Percentiles rank a stretch among this genome's conserved stretches.
Evolutionary conservation across 1,140 invertebrate genomes (phyloP).

Genomic region (Homarus americanus): DNA sequence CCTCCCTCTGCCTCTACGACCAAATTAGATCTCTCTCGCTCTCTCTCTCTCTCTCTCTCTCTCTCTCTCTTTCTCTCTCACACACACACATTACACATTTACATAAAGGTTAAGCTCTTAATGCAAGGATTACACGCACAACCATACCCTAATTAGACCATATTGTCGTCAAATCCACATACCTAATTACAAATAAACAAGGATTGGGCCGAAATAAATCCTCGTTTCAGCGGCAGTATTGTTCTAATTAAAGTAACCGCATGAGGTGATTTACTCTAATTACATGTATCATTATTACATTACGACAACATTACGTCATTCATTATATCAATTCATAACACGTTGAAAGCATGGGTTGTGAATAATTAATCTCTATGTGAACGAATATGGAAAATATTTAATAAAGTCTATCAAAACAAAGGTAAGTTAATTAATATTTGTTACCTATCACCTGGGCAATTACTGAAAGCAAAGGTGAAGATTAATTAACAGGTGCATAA

Average conservation of each 20-base stretch:
- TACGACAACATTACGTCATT: too few relatives aligned
- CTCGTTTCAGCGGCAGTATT: not conserved
- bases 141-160: not conserved
- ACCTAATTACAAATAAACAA: not conserved
- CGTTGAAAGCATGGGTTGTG: too few relatives aligned
- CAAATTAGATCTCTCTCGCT: too few relatives aligned
- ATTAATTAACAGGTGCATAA: too few relatives aligned
- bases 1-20: not conserved
- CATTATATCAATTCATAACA: too few relatives aligned
- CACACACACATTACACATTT: conserved; percentile 28
- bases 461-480: too few relatives aligned
- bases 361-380: too few relatives aligned
- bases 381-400: too few relatives aligned
- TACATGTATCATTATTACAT: not conserved
- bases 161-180: not conserved
- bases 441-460: too few relatives aligned
- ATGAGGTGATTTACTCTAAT: not conserved
- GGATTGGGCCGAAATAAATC: not conserved
- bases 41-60: not conserved
- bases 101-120: not conserved
- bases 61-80: not conserved
- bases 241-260: not conserved
- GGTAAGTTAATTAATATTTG: too few relatives aligned
- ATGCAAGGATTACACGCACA: not conserved
- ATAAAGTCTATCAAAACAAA: too few relatives aligned